These are phyloP conservation scores for Calyptommatus sinebrachiatus DNA, from an alignment of 2,113 vertebrate species.

Conservation along the genomic window DNA sequence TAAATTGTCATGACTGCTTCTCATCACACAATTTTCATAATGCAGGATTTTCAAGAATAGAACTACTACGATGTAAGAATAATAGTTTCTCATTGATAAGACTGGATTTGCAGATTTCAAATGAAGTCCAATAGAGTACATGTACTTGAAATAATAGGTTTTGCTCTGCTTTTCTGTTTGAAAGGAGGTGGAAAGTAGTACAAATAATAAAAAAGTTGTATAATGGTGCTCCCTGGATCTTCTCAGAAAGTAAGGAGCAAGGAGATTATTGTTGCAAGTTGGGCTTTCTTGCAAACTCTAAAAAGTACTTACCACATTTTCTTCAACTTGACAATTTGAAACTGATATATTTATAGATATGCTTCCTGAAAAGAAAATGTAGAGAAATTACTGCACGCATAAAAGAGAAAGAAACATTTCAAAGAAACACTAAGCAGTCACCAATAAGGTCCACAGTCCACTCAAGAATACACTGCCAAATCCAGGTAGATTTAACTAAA, in stretches of 20 bases:
- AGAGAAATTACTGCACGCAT: slow-evolving; percentile 44
- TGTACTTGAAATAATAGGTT: no score
- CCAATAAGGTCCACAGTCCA: background rate
- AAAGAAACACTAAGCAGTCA: background rate
- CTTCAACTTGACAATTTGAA: slow-evolving; percentile 94
- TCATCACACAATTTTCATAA: no score
- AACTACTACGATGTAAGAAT: no score
- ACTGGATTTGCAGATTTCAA: no score
- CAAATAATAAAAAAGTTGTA: background rate
- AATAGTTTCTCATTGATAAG: no score
- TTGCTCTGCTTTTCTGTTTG: background rate
- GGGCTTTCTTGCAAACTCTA: slow-evolving; percentile 43
- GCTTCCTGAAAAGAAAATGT: slow-evolving; percentile 80
- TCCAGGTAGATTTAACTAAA: background rate
- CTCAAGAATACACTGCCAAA: background rate
- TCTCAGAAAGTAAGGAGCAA: slow-evolving; percentile 41
- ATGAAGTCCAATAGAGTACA: no score
- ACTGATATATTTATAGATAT: slow-evolving; percentile 95
- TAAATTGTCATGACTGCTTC: no score
- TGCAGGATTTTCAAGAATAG: no score
- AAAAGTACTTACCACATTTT: slow-evolving; percentile 91
- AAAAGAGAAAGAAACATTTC: slow-evolving; percentile 13
- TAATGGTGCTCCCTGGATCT: slow-evolving; percentile 24
- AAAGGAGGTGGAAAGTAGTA: slow-evolving; percentile 3
- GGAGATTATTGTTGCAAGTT: slow-evolving; percentile 41